Base-by-base conservation (phyloP, 2,113 vertebrate genomes). In the Oreotrochilus melanogaster region DNA sequence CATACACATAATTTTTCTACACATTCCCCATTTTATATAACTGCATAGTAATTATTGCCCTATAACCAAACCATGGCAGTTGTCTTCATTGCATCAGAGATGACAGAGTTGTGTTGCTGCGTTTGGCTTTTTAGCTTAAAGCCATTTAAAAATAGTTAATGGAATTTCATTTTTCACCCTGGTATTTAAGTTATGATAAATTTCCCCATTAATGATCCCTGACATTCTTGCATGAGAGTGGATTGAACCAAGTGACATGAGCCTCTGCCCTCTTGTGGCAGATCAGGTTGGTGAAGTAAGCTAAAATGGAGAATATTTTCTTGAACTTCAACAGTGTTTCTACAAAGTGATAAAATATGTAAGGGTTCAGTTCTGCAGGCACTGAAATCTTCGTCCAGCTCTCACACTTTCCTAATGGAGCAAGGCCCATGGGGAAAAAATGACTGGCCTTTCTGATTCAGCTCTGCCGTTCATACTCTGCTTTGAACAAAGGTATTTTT, bases 181-280 rank as follows among this genome's bases (percentile, higher is more conserved):
- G 25, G 33, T 88, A 58, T 91, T 94, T 86, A 88, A 86, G 86
- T 37, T 25, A 33, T 42, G 42, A 88, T 62, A 70, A 56, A 82
- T 85, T 81, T 79, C 50, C 28, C 42, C n/a, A 33, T 78, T 75
- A 57, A 74, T 79, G 37, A 76, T 58, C 64, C 48, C 50, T 93
- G 88, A 64, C 64, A 78, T 51, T 71, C 67, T 95, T n/a, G 13
- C 53, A 50, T 57, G 89, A 88, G 67, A 82, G 57, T 33, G 50
- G 65, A 54, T 61, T 62, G 82, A 88, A 21, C 33, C 69, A 88
- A 96, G 91, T 89, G 92, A 92, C 79, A 51, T 48, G 66, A 87
- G 51, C 73, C 72, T 88, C 91, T 94, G 95, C 94, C 89, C 85
- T 93, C 94, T 96, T 91, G 92, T 96, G 91, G 94, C 79, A 94